phyloP scores from a whole-genome alignment of 2,888 invertebrate species.

The Heliconius aoede region DNA sequence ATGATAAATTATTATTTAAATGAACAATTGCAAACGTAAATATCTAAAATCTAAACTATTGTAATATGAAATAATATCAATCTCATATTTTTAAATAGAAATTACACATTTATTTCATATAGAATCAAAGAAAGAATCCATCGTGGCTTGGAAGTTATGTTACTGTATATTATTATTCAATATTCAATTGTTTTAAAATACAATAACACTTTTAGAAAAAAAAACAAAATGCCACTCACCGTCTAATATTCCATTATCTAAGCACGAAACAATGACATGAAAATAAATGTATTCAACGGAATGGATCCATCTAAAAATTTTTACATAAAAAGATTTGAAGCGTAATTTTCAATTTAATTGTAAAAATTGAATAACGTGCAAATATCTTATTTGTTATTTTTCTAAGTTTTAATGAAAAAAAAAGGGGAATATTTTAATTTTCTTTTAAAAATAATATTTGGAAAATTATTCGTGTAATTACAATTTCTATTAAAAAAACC shows the following conservation, averaged over 20 bases:
- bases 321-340: background rate
- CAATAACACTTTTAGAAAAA: background rate
- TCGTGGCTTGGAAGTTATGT: background rate
- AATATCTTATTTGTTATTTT: background rate
- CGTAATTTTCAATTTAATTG: conserved; percentile 3
- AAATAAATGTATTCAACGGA: background rate
- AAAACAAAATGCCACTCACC: background rate
- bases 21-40: too few relatives aligned
- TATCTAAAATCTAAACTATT: too few relatives aligned
- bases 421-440: background rate
- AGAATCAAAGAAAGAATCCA: too few relatives aligned
- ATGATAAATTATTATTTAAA: too few relatives aligned
- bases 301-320: conserved; percentile 19
- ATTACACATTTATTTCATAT: too few relatives aligned
- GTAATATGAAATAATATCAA: too few relatives aligned
- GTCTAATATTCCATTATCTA: background rate
- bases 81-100: too few relatives aligned
- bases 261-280: background rate
- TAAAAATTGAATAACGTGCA: conserved; percentile 7
- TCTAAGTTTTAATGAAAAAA: background rate
- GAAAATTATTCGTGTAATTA: too few relatives aligned
- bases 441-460: background rate
- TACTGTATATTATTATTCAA: too few relatives aligned
- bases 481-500: too few relatives aligned
- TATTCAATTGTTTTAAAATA: background rate